Conservation (phyloP, 2,797 vertebrate species). For the Pelochelys cantorii region DNA sequence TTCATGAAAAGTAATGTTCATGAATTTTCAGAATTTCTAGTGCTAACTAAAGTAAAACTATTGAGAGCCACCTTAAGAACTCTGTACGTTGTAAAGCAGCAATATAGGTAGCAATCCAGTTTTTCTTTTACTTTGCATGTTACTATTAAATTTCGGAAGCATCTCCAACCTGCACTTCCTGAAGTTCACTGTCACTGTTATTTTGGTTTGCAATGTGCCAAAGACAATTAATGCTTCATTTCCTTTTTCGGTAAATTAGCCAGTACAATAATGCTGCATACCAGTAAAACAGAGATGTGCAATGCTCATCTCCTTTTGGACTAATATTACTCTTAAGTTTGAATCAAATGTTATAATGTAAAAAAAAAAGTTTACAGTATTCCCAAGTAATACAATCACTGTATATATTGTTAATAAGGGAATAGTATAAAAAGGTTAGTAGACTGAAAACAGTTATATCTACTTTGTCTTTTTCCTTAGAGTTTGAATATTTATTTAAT, state of each 20-base stretch:
- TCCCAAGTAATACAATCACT: slow-evolving; percentile 9
- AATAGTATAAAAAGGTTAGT: not conserved
- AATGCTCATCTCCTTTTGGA: not conserved
- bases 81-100: not conserved
- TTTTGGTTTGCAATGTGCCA: not conserved
- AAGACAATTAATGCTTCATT: not conserved
- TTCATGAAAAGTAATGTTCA: not conserved
- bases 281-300: not conserved
- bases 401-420: not conserved
- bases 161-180: not conserved
- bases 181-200: not conserved
- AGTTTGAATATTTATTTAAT: not conserved
- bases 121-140: not conserved
- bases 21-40: not conserved
- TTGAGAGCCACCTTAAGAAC: not conserved
- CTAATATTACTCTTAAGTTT: slow-evolving; percentile 7
- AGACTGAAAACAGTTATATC: not conserved
- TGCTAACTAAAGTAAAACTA: not conserved
- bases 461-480: not conserved
- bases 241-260: not conserved
- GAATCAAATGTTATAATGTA: slow-evolving; percentile 20
- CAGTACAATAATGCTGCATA: not conserved
- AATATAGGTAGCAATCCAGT: not conserved
- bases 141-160: not conserved
- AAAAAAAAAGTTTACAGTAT: not conserved